Percentiles rank a stretch among this genome's conserved stretches.
These are phyloP conservation scores for Scelioninae gen. 1 DNA, from an alignment of 2,888 invertebrate genomes.

Conservation along the genomic window DNA sequence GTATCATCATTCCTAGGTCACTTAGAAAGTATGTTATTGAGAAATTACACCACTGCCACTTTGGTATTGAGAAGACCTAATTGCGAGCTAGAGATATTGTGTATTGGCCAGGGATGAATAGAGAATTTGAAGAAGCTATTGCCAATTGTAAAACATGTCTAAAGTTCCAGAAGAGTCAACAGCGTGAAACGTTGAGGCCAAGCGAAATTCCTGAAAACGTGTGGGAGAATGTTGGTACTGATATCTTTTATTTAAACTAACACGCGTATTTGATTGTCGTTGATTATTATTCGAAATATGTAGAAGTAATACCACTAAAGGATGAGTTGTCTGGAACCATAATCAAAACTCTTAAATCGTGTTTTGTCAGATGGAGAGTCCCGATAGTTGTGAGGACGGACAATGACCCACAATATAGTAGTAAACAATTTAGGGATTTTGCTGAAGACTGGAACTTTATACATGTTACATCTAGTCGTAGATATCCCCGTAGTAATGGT, in stretches of 20 bases:
- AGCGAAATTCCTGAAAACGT: conserved; percentile 35
- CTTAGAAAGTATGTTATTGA: conserved; percentile 50
- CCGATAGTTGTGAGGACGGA: conserved; percentile 56
- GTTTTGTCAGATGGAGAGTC: conserved; percentile 58
- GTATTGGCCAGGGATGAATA: conserved; percentile 61
- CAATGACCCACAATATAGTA: conserved; percentile 63
- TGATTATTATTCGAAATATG: conserved; percentile 60
- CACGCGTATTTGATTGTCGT: conserved; percentile 39
- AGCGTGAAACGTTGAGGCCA: conserved; percentile 32
- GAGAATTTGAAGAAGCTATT: conserved; percentile 22
- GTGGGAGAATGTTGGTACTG: conserved; percentile 43
- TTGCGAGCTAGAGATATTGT: conserved; percentile 50
- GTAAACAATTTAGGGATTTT: conserved; percentile 53
- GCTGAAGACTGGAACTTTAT: conserved; percentile 58
- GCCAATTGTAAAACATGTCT: conserved; percentile 56
- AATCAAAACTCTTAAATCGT: conserved; percentile 48
- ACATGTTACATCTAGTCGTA: conserved; percentile 55
- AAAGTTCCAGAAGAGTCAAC: conserved; percentile 52
- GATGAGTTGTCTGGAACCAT: conserved; percentile 26
- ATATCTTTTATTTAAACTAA: conserved; percentile 44
- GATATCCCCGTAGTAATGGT: conserved; percentile 64
- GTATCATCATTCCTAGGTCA: conserved; percentile 68
- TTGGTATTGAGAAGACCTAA: conserved; percentile 63
- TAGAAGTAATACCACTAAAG: conserved; percentile 25
- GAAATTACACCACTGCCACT: conserved; percentile 68